These are phyloP conservation scores for Lepidocolaptes lacrymiger DNA, from an alignment of 2,797 vertebrate genomes.

Conservation along the genomic window DNA sequence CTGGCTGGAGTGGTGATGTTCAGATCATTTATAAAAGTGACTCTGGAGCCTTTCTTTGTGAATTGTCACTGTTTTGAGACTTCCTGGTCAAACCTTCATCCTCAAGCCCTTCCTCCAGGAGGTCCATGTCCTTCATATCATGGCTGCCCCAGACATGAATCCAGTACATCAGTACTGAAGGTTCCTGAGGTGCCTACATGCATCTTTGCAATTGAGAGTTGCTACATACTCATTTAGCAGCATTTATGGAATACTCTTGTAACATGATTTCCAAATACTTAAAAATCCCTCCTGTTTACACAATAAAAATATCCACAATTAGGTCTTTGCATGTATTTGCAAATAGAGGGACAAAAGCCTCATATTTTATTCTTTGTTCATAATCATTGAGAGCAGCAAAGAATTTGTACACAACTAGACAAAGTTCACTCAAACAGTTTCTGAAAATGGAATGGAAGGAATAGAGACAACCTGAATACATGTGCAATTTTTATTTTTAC, in stretches of 20 bases:
- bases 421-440: neutral
- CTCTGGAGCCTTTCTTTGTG: neutral
- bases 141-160: neutral
- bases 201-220: neutral
- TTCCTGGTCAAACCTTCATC: neutral
- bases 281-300: neutral
- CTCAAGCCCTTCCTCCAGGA: neutral
- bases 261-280: neutral
- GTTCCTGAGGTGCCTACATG: neutral
- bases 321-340: neutral
- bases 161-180: neutral
- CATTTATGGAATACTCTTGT: neutral
- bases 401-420: neutral
- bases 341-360: neutral
- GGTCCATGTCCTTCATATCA: neutral
- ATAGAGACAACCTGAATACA: neutral
- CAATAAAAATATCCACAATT: neutral
- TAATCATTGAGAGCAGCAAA: neutral
- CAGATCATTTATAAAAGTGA: neutral
- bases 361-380: neutral
- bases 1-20: neutral
- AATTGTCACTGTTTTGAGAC: neutral
- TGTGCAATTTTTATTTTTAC: neutral
- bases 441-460: neutral
- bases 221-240: neutral